Conservation (phyloP, 2,888 invertebrate genomes). For the Thymelicus lineola region DNA sequence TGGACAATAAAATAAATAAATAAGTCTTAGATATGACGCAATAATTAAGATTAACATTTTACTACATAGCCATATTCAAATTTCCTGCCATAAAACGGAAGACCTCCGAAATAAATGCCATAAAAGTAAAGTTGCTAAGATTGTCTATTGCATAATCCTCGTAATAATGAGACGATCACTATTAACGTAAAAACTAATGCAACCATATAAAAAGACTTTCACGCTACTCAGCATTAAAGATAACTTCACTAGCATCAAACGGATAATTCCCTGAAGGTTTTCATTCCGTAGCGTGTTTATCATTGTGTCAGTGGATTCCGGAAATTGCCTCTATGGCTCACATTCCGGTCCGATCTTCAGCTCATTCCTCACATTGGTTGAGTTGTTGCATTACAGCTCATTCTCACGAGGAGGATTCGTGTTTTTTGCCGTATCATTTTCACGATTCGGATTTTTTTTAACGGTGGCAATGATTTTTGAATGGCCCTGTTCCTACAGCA, state of each 20-base stretch:
- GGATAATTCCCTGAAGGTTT: conserved; percentile 26
- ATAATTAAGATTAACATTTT: too few species aligned
- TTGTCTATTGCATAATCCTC: not conserved
- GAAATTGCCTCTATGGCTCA: conserved; percentile 4
- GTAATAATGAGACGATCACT: not conserved
- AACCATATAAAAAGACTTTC: not conserved
- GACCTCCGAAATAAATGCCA: too few species aligned
- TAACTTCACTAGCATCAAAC: conserved; percentile 17
- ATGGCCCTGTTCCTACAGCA: too few species aligned
- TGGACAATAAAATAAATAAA: too few species aligned
- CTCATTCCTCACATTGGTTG: not conserved
- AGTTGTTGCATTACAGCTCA: not conserved
- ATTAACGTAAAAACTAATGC: conserved; percentile 3
- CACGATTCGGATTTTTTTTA: too few species aligned
- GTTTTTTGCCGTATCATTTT: too few species aligned
- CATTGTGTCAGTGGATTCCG: conserved; percentile 2
- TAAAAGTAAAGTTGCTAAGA: too few species aligned
- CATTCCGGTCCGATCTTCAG: not conserved
- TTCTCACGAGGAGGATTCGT: too few species aligned
- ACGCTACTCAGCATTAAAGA: conserved; percentile 1
- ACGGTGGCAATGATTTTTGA: too few species aligned
- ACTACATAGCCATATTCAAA: too few species aligned
- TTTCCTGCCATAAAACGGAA: too few species aligned
- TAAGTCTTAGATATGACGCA: too few species aligned
- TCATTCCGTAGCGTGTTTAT: conserved; percentile 12